phyloP scores from a whole-genome alignment of 92 coral and sea anemone species.

The Palythoa caribaeorum region DNA sequence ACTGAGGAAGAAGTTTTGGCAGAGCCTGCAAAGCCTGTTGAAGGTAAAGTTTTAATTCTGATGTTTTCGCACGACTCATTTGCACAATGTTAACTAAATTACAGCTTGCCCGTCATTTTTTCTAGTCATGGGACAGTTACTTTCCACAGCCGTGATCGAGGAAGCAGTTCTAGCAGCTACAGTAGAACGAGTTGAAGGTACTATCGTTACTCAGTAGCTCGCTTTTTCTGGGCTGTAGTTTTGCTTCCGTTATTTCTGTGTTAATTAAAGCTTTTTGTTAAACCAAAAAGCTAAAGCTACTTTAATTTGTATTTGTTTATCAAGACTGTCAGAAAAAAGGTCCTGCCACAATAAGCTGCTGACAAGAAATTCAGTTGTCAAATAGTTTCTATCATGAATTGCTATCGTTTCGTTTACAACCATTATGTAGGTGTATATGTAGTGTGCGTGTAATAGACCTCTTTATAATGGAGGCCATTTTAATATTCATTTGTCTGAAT shows the following conservation, averaged over 20 bases:
- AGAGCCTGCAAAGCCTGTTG: conserved; percentile 62
- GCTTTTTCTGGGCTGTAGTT: not conserved
- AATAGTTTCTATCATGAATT: too few relatives aligned
- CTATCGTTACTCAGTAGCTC: not conserved
- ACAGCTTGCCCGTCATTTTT: conserved; percentile 18
- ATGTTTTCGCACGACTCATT: not conserved
- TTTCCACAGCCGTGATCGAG: conserved; percentile 31
- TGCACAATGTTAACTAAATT: not conserved
- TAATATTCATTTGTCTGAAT: too few relatives aligned
- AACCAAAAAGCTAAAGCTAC: too few relatives aligned
- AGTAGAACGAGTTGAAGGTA: conserved; percentile 13
- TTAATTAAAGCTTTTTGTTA: too few relatives aligned
- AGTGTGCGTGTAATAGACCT: too few relatives aligned
- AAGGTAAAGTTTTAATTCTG: conserved; percentile 54
- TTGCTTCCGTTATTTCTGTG: not conserved
- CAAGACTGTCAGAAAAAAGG: too few relatives aligned
- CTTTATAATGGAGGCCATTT: too few relatives aligned
- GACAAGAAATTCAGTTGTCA: too few relatives aligned
- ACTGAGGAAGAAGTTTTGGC: conserved; percentile 51
- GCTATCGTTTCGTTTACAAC: too few relatives aligned
- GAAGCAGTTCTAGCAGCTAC: conserved; percentile 16
- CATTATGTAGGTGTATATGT: too few relatives aligned
- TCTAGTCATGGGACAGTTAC: conserved; percentile 27
- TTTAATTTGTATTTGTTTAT: too few relatives aligned
- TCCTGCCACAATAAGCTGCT: too few relatives aligned